phyloP scores from a whole-genome alignment of 2,888 invertebrate species.

The Acleris literana region DNA sequence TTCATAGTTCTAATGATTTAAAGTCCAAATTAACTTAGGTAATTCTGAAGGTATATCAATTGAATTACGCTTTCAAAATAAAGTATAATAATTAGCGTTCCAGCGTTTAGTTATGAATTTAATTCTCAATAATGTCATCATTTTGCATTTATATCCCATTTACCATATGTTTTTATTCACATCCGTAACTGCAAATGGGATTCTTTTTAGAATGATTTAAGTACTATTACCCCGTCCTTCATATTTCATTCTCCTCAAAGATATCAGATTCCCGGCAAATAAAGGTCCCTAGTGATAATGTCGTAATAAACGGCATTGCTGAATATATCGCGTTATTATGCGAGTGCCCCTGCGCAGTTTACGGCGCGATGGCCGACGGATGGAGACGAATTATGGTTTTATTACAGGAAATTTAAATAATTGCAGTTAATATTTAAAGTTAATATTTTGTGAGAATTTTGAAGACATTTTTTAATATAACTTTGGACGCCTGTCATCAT shows the following conservation, averaged over 20 bases:
- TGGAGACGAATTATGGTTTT: conserved; percentile 14
- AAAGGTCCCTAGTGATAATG: conserved; percentile 21
- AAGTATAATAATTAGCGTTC: too few relatives aligned
- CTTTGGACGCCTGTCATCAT: not conserved
- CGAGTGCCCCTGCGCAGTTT: conserved; percentile 12
- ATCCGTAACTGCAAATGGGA: too few relatives aligned
- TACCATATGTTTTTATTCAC: too few relatives aligned
- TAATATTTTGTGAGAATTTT: not conserved
- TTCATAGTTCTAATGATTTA: too few relatives aligned
- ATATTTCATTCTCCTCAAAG: conserved; percentile 12
- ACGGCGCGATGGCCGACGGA: conserved; percentile 6
- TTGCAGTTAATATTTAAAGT: too few relatives aligned
- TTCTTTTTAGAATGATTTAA: not conserved
- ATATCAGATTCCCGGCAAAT: conserved; percentile 23
- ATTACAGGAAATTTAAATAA: conserved; percentile 15
- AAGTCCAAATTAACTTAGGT: too few relatives aligned
- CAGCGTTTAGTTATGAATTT: too few relatives aligned
- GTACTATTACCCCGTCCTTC: not conserved
- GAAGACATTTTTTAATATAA: not conserved
- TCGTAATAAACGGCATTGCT: conserved; percentile 15
- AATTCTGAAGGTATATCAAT: too few relatives aligned
- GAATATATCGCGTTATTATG: conserved; percentile 27
- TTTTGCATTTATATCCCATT: too few relatives aligned
- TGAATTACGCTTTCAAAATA: too few relatives aligned
- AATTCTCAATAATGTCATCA: too few relatives aligned